Evolutionary conservation across 2,888 invertebrate species (phyloP).

Genomic region (Drosophila pseudotakahashii): DNA sequence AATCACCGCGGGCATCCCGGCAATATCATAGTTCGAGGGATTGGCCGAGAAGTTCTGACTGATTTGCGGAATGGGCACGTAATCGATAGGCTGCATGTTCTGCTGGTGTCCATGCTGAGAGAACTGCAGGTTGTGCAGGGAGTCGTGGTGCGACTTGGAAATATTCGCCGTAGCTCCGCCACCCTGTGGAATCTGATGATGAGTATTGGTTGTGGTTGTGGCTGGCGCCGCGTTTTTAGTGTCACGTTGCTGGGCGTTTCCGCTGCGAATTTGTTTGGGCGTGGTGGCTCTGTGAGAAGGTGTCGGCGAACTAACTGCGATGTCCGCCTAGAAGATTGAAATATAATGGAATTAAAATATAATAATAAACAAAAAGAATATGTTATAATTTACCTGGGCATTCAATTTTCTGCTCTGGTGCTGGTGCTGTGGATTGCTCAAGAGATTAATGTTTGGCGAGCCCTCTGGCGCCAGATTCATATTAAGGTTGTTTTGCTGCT

Average conservation of each 20-base stretch:
- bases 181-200: constrained; percentile 73
- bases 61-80: constrained; percentile 85
- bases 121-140: constrained; percentile 77
- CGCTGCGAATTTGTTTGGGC: constrained; percentile 82
- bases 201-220: constrained; percentile 62
- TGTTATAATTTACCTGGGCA: constrained; percentile 71
- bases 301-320: constrained; percentile 66
- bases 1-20: constrained; percentile 88
- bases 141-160: constrained; percentile 82
- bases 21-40: constrained; percentile 87
- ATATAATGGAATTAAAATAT: background rate
- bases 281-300: constrained; percentile 82
- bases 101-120: constrained; percentile 83
- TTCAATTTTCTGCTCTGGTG: constrained; percentile 79
- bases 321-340: constrained; percentile 63
- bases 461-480: constrained; percentile 69
- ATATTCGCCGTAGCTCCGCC: constrained; percentile 71
- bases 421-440: constrained; percentile 75
- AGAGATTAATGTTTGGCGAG: constrained; percentile 84
- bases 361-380: background rate
- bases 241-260: constrained; percentile 72
- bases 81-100: constrained; percentile 84
- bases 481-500: constrained; percentile 80
- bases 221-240: constrained; percentile 79
- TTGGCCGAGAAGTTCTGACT: constrained; percentile 86